Percentiles rank a stretch among this genome's conserved stretches.
phyloP scores from a whole-genome alignment of 2,888 invertebrate genomes.

The Hofmannophila pseudospretella region DNA sequence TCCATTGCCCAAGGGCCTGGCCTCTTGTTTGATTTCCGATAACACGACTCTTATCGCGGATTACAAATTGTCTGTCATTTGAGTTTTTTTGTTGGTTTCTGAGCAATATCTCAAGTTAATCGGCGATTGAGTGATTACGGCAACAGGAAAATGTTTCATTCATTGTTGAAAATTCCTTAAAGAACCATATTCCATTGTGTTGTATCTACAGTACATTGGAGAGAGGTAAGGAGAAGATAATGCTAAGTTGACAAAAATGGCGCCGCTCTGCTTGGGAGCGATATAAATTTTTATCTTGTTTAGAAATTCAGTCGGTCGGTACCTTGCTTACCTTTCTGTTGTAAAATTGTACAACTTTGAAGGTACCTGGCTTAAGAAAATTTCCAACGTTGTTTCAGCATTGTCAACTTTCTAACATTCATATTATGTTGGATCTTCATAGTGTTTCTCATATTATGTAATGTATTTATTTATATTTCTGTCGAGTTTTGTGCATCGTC shows the following conservation, averaged over 20 bases:
- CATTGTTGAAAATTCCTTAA: not conserved
- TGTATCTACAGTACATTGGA: not conserved
- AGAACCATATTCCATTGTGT: not conserved
- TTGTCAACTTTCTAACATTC: too few species aligned
- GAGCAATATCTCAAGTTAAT: conserved; percentile 7
- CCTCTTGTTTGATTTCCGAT: conserved; percentile 43
- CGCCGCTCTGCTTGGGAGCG: conserved; percentile 5
- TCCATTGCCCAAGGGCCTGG: conserved; percentile 29
- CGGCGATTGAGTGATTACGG: conserved; percentile 6
- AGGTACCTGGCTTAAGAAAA: not conserved
- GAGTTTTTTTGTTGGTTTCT: conserved; percentile 16
- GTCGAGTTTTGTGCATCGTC: not conserved
- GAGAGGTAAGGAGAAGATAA: conserved; percentile 6
- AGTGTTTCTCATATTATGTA: not conserved
- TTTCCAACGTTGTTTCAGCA: not conserved
- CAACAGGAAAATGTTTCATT: not conserved
- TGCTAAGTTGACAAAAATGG: conserved; percentile 8
- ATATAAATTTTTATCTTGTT: conserved; percentile 8
- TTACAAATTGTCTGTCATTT: conserved; percentile 53
- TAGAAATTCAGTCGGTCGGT: conserved; percentile 3
- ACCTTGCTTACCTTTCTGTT: conserved; percentile 1
- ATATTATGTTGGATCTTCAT: not conserved
- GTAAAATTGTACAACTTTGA: not conserved
- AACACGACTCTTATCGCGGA: conserved; percentile 46
- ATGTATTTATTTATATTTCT: not conserved